phyloP scores from a whole-genome alignment of 2,113 vertebrate genomes.

The Mionectes macconnelli region DNA sequence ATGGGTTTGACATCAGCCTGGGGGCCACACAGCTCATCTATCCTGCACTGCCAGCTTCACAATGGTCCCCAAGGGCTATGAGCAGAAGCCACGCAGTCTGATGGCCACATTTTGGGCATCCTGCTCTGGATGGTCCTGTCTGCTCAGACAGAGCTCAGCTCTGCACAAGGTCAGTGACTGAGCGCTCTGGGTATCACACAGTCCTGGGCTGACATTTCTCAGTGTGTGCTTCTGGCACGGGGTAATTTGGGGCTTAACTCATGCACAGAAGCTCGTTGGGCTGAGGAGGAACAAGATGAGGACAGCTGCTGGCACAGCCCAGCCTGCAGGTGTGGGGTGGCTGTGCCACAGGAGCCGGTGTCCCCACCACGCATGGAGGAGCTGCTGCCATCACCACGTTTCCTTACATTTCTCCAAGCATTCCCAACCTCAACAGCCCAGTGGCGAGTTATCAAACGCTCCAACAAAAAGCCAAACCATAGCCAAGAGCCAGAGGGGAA shows the following conservation, averaged over 20 bases:
- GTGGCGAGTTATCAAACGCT: not conserved
- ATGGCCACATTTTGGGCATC: not conserved
- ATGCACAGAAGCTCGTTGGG: not conserved
- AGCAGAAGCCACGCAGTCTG: not conserved
- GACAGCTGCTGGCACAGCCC: not conserved
- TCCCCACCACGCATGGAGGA: fast-evolving
- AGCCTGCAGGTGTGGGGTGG: not conserved
- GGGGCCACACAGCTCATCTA: not conserved
- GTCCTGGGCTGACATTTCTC: not conserved
- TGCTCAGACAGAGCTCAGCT: too few species aligned
- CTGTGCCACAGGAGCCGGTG: not conserved
- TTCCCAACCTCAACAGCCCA: not conserved
- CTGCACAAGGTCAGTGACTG: fast-evolving
- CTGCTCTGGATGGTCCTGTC: not conserved
- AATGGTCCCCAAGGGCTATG: fast-evolving
- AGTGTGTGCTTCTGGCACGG: not conserved
- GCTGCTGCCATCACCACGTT: not conserved
- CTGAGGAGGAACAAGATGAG: not conserved
- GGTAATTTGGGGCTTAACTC: not conserved
- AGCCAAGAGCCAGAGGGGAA: not conserved
- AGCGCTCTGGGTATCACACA: not conserved
- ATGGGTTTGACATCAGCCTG: not conserved
- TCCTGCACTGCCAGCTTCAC: not conserved
- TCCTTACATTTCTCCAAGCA: not conserved
- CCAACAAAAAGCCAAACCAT: not conserved